phyloP scores from a whole-genome alignment of 2,888 invertebrate species.

The Pyrrhosoma nymphula region DNA sequence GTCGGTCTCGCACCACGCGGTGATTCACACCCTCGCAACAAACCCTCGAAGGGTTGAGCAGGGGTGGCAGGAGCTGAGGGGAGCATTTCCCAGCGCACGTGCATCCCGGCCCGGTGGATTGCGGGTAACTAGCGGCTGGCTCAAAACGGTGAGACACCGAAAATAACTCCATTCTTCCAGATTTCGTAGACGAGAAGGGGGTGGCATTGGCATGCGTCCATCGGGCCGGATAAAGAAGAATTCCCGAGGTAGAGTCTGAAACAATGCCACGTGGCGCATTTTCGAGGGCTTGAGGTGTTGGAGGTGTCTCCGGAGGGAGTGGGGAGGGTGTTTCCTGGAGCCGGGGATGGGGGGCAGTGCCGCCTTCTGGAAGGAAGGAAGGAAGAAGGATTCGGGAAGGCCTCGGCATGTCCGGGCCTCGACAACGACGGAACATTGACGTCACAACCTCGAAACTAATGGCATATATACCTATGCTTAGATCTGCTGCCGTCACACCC shows the following conservation, averaged over 20 bases:
- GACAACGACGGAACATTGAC: too few species aligned
- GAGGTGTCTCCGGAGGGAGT: not conserved
- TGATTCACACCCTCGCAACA: too few species aligned
- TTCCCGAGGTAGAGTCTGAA: not conserved
- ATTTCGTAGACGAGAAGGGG: not conserved
- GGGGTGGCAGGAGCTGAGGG: too few species aligned
- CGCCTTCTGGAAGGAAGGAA: too few species aligned
- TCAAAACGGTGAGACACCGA: not conserved
- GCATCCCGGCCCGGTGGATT: not conserved
- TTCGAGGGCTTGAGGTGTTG: not conserved
- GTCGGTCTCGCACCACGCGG: too few species aligned
- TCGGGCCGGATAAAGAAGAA: not conserved
- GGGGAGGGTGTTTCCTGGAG: too few species aligned
- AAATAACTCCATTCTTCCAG: not conserved
- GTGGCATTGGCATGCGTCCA: not conserved
- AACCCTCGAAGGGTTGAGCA: too few species aligned
- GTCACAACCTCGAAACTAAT: too few species aligned
- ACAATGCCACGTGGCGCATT: not conserved
- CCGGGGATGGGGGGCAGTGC: not conserved
- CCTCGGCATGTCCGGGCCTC: too few species aligned
- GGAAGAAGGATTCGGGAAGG: too few species aligned
- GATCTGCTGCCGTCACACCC: too few species aligned
- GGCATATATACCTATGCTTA: too few species aligned
- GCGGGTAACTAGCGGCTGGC: not conserved
- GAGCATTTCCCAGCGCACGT: not conserved